phyloP scores from a whole-genome alignment of 2,888 invertebrate species.

The Tipula unca region DNA sequence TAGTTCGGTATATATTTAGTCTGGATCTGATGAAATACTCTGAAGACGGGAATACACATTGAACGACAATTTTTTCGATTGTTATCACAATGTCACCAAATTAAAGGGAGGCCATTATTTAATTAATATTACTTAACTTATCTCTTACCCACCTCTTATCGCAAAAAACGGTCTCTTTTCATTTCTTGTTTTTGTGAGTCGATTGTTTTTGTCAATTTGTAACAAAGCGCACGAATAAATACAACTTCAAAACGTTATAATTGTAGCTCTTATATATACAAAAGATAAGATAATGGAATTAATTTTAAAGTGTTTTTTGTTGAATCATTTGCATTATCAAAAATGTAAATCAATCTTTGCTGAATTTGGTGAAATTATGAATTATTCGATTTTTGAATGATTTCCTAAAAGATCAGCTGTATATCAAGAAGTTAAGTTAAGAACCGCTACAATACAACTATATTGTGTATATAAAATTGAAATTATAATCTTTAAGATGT shows the following conservation, averaged over 20 bases:
- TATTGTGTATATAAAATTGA: not conserved
- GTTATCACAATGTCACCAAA: not conserved
- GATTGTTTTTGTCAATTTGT: not conserved
- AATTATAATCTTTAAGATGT: not conserved
- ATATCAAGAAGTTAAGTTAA: not conserved
- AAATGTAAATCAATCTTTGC: not conserved
- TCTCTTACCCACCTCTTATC: not conserved
- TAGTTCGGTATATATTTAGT: not conserved
- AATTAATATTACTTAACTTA: not conserved
- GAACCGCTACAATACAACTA: not conserved
- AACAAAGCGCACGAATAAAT: not conserved
- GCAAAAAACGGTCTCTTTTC: not conserved
- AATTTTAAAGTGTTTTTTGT: not conserved
- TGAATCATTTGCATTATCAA: not conserved
- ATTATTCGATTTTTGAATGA: not conserved
- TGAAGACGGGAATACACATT: not conserved
- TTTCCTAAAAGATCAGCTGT: not conserved
- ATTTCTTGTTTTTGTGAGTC: not conserved
- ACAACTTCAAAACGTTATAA: not conserved
- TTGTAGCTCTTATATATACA: not conserved
- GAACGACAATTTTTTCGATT: not conserved
- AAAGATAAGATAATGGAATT: not conserved
- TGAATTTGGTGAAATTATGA: not conserved
- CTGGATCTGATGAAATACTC: not conserved
- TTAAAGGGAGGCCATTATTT: not conserved